These are phyloP conservation scores for Chaetogeoica ovagalla DNA, from an alignment of 2,888 invertebrate species.

Conservation along the genomic window DNA sequence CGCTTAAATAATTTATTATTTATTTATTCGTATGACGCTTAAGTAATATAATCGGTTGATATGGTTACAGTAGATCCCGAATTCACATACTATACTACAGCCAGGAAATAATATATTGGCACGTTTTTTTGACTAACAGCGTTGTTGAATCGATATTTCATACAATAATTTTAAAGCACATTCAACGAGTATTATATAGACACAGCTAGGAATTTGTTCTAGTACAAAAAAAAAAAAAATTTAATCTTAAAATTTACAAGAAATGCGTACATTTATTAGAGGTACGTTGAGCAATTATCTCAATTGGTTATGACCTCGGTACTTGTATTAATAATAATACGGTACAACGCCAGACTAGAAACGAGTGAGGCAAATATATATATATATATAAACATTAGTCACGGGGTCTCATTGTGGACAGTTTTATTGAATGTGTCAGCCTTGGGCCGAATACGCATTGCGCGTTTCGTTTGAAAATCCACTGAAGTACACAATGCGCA, in stretches of 20 bases:
- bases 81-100: too few species aligned
- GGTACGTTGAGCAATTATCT: constrained; percentile 20
- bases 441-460: constrained; percentile 30
- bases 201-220: neutral
- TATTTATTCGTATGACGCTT: too few species aligned
- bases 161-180: neutral
- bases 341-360: neutral
- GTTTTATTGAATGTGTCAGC: constrained; percentile 23
- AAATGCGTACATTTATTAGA: neutral
- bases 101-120: too few species aligned
- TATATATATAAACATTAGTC: constrained; percentile 32
- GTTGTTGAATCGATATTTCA: too few species aligned
- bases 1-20: too few species aligned
- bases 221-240: neutral
- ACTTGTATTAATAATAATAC: constrained; percentile 13
- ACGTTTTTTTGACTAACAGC: too few species aligned
- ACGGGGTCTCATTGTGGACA: constrained; percentile 19
- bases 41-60: too few species aligned
- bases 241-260: neutral
- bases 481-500: too few species aligned
- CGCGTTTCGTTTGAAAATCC: neutral
- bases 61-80: too few species aligned
- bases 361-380: constrained; percentile 23
- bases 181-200: neutral
- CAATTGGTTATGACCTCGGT: constrained; percentile 38